These are phyloP conservation scores for Oreochromis niloticus DNA, from an alignment of 2,113 vertebrate genomes.

Conservation along the genomic window DNA sequence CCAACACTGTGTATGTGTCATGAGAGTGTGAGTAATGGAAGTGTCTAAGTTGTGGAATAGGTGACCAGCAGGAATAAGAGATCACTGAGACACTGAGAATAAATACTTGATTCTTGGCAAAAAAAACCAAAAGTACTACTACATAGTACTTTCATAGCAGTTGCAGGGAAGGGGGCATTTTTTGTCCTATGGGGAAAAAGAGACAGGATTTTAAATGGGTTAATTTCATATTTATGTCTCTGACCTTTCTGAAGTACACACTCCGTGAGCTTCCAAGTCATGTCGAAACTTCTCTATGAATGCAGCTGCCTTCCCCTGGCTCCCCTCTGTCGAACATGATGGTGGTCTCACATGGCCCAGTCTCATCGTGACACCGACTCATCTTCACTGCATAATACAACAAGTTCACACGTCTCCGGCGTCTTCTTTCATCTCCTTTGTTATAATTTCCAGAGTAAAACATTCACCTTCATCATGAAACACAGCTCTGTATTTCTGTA, in stretches of 20 bases:
- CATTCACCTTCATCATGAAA: neutral
- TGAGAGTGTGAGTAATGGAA: neutral
- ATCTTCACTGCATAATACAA: neutral
- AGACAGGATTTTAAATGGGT: neutral
- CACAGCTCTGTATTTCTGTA: neutral
- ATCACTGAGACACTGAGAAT: neutral
- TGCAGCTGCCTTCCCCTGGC: neutral
- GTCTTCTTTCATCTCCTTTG: neutral
- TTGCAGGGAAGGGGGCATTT: neutral
- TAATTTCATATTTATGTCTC: neutral
- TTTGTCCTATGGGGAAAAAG: neutral
- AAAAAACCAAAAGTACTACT: neutral
- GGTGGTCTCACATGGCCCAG: neutral
- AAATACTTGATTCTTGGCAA: neutral
- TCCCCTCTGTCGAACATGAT: neutral
- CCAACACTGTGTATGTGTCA: neutral
- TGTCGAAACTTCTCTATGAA: neutral
- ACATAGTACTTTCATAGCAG: neutral
- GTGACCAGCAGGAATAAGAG: neutral
- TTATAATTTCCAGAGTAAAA: neutral
- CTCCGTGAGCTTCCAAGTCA: neutral
- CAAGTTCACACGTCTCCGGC: accelerated
- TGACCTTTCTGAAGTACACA: neutral
- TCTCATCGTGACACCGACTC: neutral
- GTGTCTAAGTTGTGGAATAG: neutral